These are phyloP conservation scores for Tapirus indicus DNA, from an alignment of 2,797 vertebrate species.

Conservation along the genomic window DNA sequence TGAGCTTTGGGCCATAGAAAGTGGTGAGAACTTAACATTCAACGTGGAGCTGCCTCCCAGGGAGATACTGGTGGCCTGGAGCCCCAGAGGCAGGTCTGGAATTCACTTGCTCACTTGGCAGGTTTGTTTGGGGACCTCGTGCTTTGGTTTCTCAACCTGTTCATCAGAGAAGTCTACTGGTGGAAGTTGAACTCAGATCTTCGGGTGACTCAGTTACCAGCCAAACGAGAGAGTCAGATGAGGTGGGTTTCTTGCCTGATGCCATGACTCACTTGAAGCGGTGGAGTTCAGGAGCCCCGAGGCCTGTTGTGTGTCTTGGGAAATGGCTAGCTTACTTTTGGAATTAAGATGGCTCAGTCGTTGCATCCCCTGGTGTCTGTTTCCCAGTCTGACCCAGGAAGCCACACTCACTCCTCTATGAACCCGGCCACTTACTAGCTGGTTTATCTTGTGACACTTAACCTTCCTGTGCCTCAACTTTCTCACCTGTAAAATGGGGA, in stretches of 20 bases:
- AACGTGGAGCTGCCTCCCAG: not conserved
- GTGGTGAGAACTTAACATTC: not conserved
- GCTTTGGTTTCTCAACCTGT: not conserved
- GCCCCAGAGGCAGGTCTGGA: not conserved
- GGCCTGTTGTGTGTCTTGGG: not conserved
- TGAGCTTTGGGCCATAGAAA: not conserved
- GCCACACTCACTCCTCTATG: not conserved
- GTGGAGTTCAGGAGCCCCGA: not conserved
- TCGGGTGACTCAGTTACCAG: not conserved
- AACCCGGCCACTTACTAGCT: not conserved
- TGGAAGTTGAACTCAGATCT: not conserved
- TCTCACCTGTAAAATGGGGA: slow-evolving; percentile 8
- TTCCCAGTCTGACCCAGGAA: not conserved
- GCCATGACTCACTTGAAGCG: not conserved
- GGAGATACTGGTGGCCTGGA: not conserved
- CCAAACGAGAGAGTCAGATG: not conserved
- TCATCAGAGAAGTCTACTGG: not conserved
- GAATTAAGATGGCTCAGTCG: not conserved
- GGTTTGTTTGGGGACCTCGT: not conserved
- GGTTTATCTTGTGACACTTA: not conserved
- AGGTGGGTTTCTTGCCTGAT: not conserved
- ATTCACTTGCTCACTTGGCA: not conserved
- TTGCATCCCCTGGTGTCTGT: not conserved
- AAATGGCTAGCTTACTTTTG: not conserved
- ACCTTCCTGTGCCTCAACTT: not conserved